These are phyloP conservation scores for Penelope pileata DNA, from an alignment of 2,113 vertebrate species.

Conservation along the genomic window DNA sequence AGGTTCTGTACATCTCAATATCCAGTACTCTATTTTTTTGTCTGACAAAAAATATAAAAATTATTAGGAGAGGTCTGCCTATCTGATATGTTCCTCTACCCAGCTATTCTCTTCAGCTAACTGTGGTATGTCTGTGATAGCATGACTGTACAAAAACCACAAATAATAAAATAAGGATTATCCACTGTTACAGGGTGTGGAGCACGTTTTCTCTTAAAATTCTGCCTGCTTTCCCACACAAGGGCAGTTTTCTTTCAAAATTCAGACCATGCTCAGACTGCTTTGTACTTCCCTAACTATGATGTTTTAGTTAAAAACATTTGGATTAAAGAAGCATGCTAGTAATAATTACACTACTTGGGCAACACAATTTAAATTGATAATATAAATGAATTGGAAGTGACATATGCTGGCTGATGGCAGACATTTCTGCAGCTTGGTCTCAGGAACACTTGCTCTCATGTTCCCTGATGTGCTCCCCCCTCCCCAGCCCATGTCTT, in stretches of 20 bases:
- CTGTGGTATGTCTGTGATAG: not conserved
- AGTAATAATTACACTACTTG: slow-evolving; percentile 56
- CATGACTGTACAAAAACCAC: not conserved
- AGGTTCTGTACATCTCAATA: not conserved
- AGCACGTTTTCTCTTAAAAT: not conserved
- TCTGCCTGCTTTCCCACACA: not conserved
- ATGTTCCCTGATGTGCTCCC: not conserved
- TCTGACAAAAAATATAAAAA: not conserved
- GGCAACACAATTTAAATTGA: slow-evolving; percentile 54
- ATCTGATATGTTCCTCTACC: not conserved
- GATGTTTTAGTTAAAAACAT: slow-evolving; percentile 14
- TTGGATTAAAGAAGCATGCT: slow-evolving; percentile 30
- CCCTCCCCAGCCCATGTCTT: not conserved
- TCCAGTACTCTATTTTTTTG: not conserved
- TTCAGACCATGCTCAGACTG: not conserved
- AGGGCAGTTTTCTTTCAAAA: slow-evolving; percentile 29
- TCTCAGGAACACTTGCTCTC: not conserved
- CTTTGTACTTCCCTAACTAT: slow-evolving; percentile 20
- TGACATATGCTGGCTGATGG: slow-evolving; percentile 32
- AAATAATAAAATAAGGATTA: not conserved
- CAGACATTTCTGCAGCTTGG: not conserved
- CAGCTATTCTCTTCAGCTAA: not conserved
- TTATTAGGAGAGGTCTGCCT: not conserved
- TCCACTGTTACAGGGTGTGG: not conserved
- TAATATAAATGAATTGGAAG: slow-evolving; percentile 40